These are phyloP conservation scores for Alectura lathami DNA, from an alignment of 2,113 vertebrate genomes.

Conservation along the genomic window DNA sequence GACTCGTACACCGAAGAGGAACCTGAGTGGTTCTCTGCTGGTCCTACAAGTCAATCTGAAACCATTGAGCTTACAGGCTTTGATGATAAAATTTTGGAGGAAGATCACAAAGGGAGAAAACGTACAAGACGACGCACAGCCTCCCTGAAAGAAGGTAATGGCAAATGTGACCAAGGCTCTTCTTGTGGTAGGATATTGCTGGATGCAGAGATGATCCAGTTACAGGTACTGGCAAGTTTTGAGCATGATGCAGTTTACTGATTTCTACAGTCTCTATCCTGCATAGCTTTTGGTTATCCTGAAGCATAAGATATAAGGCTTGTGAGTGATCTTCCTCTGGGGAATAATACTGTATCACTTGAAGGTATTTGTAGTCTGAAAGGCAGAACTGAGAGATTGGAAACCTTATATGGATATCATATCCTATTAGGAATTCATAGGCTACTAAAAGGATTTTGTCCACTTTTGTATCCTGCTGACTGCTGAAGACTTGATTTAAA, in stretches of 20 bases:
- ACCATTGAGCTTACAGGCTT: constrained; percentile 98
- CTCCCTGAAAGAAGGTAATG: constrained; percentile 88
- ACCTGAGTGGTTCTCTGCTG: constrained; percentile 97
- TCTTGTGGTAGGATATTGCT: background rate
- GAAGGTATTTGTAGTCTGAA: background rate
- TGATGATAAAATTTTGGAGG: constrained; percentile 94
- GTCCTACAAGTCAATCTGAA: constrained; percentile 97
- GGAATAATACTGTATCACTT: background rate
- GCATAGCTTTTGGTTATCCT: background rate
- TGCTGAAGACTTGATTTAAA: background rate
- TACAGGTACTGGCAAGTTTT: background rate
- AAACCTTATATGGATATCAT: background rate
- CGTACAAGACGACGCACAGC: constrained; percentile 84
- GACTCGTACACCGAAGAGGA: constrained; percentile 98
- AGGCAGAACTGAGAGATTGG: background rate
- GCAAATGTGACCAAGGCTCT: background rate
- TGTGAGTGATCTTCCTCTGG: background rate
- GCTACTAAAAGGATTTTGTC: background rate
- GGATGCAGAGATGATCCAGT: background rate
- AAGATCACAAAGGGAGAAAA: constrained; percentile 90
- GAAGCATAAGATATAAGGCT: background rate
- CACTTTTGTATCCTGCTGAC: background rate
- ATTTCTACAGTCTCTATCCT: background rate
- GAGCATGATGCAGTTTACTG: background rate
- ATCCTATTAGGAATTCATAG: background rate